Evolutionary conservation across 2,888 invertebrate species (phyloP).

Genomic region (Gymnoscelis rufifasciata): DNA sequence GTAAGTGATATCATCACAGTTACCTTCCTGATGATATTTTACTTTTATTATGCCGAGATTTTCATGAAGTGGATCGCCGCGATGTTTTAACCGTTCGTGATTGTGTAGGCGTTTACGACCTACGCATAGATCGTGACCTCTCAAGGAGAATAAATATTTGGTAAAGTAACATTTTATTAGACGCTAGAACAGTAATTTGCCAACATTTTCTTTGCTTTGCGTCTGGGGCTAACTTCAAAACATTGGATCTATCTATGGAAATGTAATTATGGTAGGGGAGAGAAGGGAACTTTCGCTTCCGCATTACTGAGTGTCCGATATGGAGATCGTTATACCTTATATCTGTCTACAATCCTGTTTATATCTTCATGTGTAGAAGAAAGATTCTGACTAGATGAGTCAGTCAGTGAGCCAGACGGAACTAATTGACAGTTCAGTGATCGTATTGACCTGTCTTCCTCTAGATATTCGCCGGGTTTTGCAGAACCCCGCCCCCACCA

Average conservation of each 20-base stretch:
- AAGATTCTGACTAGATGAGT: slow-evolving; percentile 23
- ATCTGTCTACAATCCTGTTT: not conserved
- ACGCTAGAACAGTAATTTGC: not conserved
- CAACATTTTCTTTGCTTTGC: not conserved
- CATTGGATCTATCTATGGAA: not conserved
- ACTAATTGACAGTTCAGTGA: slow-evolving; percentile 34
- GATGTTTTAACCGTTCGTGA: not conserved
- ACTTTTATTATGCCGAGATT: not conserved
- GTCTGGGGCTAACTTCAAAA: not conserved
- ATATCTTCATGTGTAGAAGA: slow-evolving; percentile 10
- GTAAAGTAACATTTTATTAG: not conserved
- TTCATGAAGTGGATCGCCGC: too few species aligned
- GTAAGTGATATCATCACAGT: slow-evolving; percentile 44
- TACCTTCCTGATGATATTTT: not conserved
- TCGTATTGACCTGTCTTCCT: slow-evolving; percentile 37
- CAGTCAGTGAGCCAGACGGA: slow-evolving; percentile 21
- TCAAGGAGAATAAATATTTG: slow-evolving; percentile 3
- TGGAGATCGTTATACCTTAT: not conserved
- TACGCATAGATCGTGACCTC: slow-evolving; percentile 7
- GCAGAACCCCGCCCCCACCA: slow-evolving; percentile 51
- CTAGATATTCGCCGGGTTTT: slow-evolving; percentile 44
- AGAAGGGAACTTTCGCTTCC: slow-evolving; percentile 4
- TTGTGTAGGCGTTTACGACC: slow-evolving; percentile 9
- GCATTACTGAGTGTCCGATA: slow-evolving; percentile 4
- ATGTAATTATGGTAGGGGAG: not conserved